Base-by-base conservation (phyloP, 2,888 invertebrate genomes). In the Drosophila planitibia region DNA sequence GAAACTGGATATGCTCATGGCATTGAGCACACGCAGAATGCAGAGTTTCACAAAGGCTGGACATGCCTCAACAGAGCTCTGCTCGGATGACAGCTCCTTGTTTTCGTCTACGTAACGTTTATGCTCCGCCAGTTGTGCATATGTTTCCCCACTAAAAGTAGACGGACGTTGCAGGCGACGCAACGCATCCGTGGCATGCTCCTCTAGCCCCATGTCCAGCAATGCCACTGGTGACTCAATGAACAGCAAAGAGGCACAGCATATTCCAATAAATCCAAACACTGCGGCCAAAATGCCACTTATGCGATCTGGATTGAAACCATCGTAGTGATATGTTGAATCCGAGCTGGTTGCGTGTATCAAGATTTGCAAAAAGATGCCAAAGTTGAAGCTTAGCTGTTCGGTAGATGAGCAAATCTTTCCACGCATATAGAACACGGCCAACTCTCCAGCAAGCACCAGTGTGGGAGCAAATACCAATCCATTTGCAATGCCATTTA, bases 401-500 rank as follows among this genome's bases (percentile, higher is more conserved):
- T 91, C 91, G 0, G 83, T 35, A 2, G 73, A 44, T 19, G 79
- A 67, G 14, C 83, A 71, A 7, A 83, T 65, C 37, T 77, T 71
- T 14, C 91, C 92, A 19, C 91, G 86, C 55, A 83, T 70, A 19
- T 62, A 63, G 7, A 75, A 80, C 10, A 70, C 80, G 0, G 83
- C 52, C 52, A 89, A 74, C 53, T 92, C 92, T 6, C 91, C 91
- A 4, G 79, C 76, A n/a, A 91, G 67, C 0, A 86, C 71, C 19
- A 92, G 63, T 5, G 87, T 74, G 3, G 91, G 80, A 0, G 85
- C 89, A n/a, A 91, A 81, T 0, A 83, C 73, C n/a, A 91, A 64
- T 4, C 92, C 92, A 66, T 88, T 83, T 7, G 90, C 92, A 35
- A 83, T 77, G 14, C 92, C 92, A 71, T 92, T 86, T 12, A 92